These are phyloP conservation scores for Zosterops hypoxanthus DNA, from an alignment of 2,113 vertebrate species.

Conservation along the genomic window DNA sequence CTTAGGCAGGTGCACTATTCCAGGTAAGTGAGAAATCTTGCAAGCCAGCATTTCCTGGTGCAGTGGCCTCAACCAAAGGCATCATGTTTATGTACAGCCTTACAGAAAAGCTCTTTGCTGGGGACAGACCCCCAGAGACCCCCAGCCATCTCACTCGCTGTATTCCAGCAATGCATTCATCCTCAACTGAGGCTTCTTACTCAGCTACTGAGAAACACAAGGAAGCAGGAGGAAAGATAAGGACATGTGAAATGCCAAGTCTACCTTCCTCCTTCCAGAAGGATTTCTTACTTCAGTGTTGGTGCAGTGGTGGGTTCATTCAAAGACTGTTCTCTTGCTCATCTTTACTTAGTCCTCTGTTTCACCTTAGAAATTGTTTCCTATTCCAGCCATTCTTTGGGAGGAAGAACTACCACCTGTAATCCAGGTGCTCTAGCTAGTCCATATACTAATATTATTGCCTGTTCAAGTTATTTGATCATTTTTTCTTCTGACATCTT, in stretches of 20 bases:
- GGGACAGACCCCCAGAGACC: not conserved
- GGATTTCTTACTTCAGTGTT: not conserved
- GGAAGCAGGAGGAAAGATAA: not conserved
- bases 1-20: not conserved
- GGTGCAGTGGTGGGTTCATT: not conserved
- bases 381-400: not conserved
- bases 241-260: not conserved
- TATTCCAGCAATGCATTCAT: not conserved
- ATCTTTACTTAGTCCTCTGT: too few relatives aligned
- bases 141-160: not conserved
- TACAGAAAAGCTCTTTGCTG: not conserved
- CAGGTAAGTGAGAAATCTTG: not conserved
- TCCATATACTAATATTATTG: not conserved
- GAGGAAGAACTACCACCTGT: not conserved
- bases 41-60: not conserved
- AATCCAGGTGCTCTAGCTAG: not conserved
- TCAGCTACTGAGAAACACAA: not conserved
- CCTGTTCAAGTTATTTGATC: conserved; percentile 13
- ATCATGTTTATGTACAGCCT: not conserved
- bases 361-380: not conserved
- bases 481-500: not conserved
- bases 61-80: not conserved
- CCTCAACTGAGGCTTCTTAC: not conserved
- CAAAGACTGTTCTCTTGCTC: not conserved
- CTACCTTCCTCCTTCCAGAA: not conserved